A percentile compares a stretch with the other conserved stretches of the same genome.
Evolutionary conservation across 1,140 invertebrate genomes (phyloP).

Genomic region (Paraescarpia echinospica): DNA sequence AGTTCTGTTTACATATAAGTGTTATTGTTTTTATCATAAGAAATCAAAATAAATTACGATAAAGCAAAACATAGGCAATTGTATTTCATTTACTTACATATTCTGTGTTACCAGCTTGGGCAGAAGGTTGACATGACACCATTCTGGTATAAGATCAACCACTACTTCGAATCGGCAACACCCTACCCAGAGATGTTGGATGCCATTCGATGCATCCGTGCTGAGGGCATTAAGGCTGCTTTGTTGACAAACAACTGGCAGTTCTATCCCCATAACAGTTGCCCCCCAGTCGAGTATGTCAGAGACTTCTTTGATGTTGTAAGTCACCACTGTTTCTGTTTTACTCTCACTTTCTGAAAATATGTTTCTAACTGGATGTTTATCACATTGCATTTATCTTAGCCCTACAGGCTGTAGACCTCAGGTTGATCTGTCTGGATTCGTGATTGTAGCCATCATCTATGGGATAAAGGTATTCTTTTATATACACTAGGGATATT

Average conservation of each 20-base stretch:
- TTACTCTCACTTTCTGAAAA: not conserved
- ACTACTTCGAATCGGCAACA: not conserved
- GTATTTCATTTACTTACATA: not conserved
- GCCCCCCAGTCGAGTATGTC: conserved; percentile 37
- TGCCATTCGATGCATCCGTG: conserved; percentile 49
- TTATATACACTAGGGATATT: too few relatives aligned
- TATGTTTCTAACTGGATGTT: not conserved
- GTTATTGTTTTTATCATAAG: too few relatives aligned
- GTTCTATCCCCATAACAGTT: conserved; percentile 32
- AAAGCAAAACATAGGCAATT: too few relatives aligned
- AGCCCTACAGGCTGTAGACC: too few relatives aligned
- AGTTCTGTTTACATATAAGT: too few relatives aligned
- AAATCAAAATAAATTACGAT: too few relatives aligned
- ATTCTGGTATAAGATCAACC: not conserved
- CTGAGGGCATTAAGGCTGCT: conserved; percentile 56
- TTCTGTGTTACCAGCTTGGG: not conserved
- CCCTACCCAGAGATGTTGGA: conserved; percentile 51
- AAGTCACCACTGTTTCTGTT: not conserved
- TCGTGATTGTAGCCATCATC: too few relatives aligned
- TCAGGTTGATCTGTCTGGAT: too few relatives aligned
- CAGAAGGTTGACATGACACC: not conserved
- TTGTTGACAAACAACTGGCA: conserved; percentile 61
- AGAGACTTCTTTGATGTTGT: conserved; percentile 51
- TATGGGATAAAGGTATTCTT: too few relatives aligned
- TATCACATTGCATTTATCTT: not conserved